These are phyloP conservation scores for Salvelinus fontinalis DNA, from an alignment of 2,113 vertebrate species.

Conservation along the genomic window DNA sequence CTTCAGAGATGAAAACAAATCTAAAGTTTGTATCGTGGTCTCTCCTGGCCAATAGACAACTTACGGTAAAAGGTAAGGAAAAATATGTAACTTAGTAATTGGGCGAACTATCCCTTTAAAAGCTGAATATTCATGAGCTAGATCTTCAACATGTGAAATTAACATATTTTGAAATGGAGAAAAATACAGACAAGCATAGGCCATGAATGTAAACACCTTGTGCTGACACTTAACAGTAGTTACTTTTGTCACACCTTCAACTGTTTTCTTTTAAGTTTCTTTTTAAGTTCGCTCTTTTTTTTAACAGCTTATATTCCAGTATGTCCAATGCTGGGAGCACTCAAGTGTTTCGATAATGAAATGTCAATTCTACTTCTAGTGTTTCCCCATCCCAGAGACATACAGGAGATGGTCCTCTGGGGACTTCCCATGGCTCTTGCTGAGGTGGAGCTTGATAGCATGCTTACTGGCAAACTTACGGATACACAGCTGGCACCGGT, in stretches of 20 bases:
- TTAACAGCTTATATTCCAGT: constrained; percentile 37
- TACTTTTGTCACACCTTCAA: constrained; percentile 66
- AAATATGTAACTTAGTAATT: constrained; percentile 10
- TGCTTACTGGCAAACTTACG: constrained; percentile 97
- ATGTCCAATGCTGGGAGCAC: constrained; percentile 29
- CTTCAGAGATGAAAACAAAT: not conserved
- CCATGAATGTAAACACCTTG: constrained; percentile 88
- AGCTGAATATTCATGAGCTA: constrained; percentile 51
- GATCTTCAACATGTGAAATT: constrained; percentile 46
- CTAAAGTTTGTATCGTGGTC: constrained; percentile 13
- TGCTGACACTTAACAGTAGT: constrained; percentile 86
- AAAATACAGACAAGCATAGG: constrained; percentile 77
- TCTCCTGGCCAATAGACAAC: constrained; percentile 29
- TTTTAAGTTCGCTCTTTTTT: not conserved
- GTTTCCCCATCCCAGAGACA: constrained; percentile 89
- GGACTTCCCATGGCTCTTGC: constrained; percentile 95
- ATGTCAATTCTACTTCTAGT: constrained; percentile 70
- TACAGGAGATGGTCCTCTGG: constrained; percentile 95
- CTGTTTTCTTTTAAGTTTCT: constrained; percentile 36
- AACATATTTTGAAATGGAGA: constrained; percentile 60
- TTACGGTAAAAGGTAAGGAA: constrained; percentile 16
- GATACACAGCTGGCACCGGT: constrained; percentile 92
- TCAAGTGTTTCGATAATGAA: constrained; percentile 15
- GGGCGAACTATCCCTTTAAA: constrained; percentile 10
- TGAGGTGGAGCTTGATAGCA: constrained; percentile 95